Evolutionary conservation across 2,888 invertebrate genomes (phyloP), one percentile per base, ranked within the genome.

Genomic region (Fissipunctia ypsillon): DNA sequence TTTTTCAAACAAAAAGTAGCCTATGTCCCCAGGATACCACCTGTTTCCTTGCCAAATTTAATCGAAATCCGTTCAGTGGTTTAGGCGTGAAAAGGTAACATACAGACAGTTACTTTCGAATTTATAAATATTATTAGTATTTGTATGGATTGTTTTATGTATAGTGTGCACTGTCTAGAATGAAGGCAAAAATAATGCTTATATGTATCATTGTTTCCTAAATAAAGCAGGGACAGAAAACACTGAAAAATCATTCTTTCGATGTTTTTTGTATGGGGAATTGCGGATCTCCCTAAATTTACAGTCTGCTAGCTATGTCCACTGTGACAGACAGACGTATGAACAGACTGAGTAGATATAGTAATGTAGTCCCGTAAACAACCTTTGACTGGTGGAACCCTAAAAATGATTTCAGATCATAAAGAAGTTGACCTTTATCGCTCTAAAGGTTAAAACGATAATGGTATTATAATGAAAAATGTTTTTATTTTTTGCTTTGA

Each of bases 361-460:
- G 0, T 25, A 14, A 14, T 7, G 14, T 35, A 0, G 22, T 25
- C 16, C n/a, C 16, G 5, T n/a, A n/a, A 60, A 25, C 0, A 19
- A 31, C 6, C 14, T 41, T 63, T 14, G 16, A 45, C 9, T 45
- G 25, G 25, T 3, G 9, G 43, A 56, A 72, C 22, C 25, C 16
- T 9, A 38, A 56, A 41, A 31, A 41, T 22, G 3, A n/a, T 76
- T 22, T 14, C 19, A 28, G 4, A 45, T 43, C n/a, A 38, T 41
- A 38, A 38, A 52, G 9, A n/a, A 65, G 31, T 72, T 74, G 35
- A 43, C 57, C 69, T 67, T 59, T 38, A n/a, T 19, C 28, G 35
- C n/a, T 25, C 9, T 50, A 43, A 76, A 76, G 77, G 50, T 76
- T 14, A 66, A 65, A 19, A n/a, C 14, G 48, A 76, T 57, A 74